Evolutionary conservation across 2,888 invertebrate genomes (phyloP).

Genomic region (Zygogramma bicolorata): DNA sequence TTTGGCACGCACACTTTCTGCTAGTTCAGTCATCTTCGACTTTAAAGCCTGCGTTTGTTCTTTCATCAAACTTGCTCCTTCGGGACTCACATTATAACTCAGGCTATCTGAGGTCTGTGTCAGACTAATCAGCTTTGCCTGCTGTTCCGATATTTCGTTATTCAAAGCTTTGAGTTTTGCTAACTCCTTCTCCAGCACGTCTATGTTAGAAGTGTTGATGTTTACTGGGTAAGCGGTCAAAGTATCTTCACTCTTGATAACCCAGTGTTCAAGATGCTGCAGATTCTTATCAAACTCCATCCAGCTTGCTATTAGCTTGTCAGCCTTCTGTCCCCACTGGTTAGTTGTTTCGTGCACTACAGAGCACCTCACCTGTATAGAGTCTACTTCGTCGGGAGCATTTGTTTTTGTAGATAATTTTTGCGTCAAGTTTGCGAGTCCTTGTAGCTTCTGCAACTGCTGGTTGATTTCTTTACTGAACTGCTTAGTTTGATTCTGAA

Average conservation of each 20-base stretch:
- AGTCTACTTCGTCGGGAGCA: conserved; percentile 87
- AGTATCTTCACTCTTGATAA: conserved; percentile 75
- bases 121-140: conserved; percentile 83
- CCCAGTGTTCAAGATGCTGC: conserved; percentile 83
- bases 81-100: conserved; percentile 81
- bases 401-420: conserved; percentile 81
- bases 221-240: conserved; percentile 72
- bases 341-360: conserved; percentile 83
- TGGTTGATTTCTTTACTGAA: conserved; percentile 84
- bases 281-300: conserved; percentile 84
- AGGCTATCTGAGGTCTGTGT: conserved; percentile 86
- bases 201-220: conserved; percentile 78
- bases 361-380: conserved; percentile 86
- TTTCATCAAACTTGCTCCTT: conserved; percentile 80
- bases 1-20: conserved; percentile 80
- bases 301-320: conserved; percentile 85
- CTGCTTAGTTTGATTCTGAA: conserved; percentile 78
- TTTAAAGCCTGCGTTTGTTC: conserved; percentile 81
- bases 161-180: conserved; percentile 83
- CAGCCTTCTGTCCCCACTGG: conserved; percentile 83
- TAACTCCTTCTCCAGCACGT: conserved; percentile 82
- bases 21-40: conserved; percentile 78
- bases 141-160: conserved; percentile 87
- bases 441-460: conserved; percentile 80
- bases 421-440: conserved; percentile 79